These are phyloP conservation scores for Hippocampus barbouri DNA, from an alignment of 2,113 vertebrate genomes.

Conservation along the genomic window DNA sequence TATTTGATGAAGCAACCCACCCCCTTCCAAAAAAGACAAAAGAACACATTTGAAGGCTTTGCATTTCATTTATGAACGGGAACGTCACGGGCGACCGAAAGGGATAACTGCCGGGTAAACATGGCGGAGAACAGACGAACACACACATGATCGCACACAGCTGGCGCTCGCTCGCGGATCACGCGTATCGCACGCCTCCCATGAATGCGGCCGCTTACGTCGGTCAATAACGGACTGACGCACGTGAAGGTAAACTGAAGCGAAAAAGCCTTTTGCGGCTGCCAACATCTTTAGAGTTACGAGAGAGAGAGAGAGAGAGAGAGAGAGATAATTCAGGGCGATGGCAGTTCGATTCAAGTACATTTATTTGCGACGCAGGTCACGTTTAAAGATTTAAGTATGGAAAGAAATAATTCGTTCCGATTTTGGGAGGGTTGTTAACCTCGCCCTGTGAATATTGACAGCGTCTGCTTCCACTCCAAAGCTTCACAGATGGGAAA, in stretches of 20 bases:
- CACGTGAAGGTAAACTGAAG: background rate
- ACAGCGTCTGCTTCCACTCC: background rate
- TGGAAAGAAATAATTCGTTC: too few relatives aligned
- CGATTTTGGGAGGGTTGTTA: too few relatives aligned
- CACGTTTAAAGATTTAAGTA: too few relatives aligned
- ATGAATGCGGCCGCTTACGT: conserved; percentile 8
- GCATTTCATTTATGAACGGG: conserved; percentile 2
- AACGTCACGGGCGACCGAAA: background rate
- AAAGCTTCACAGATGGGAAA: background rate
- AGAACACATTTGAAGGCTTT: conserved; percentile 5
- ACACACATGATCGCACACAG: conserved; percentile 1
- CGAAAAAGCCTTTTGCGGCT: background rate
- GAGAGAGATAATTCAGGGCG: too few relatives aligned
- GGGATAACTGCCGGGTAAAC: conserved; percentile 26
- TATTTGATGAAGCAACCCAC: conserved; percentile 5
- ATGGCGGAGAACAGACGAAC: background rate
- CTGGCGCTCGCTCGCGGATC: background rate
- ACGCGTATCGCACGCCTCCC: conserved; percentile 8
- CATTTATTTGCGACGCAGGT: too few relatives aligned
- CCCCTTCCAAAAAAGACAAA: background rate
- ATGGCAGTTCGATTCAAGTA: too few relatives aligned
- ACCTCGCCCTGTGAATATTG: background rate
- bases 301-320: background rate
- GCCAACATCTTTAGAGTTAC: background rate
- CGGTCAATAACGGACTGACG: conserved; percentile 10